Base-by-base conservation (phyloP, 2,888 invertebrate genomes). In the Glyphotaelius pellucidus region DNA sequence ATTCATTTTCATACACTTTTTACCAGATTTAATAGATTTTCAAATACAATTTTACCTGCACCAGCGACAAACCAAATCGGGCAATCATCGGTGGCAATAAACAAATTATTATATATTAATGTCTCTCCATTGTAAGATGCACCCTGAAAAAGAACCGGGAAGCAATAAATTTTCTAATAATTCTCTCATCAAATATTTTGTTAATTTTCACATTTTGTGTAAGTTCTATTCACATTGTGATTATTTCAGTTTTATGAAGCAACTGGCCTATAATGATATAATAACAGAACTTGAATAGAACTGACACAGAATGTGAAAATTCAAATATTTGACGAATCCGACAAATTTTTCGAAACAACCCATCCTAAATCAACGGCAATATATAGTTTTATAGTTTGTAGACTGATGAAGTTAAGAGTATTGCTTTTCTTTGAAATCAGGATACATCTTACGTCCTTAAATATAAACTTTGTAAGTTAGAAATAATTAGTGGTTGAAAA, bases 41-140 rank as follows among this genome's bases (percentile, higher is more conserved):
- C 52, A 67, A 35, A 42, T 25, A 86, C 85, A 86, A 35, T 19
- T 86, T 86, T 88, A 88, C 88, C 88, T 89, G 88, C 19, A 79
- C 79, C n/a, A 79, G 88, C 31, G 35, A n/a, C 25, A 87, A 87
- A 87, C 88, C 88, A 79, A 80, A 79, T 89, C 31, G 88, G 88
- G 88, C 88, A 89, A 89, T 89, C 88, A 89, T 89, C 88, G 12
- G 35, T 79, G 88, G 88, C 80, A 79, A 88, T 79, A 88, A n/a
- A 35, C 88, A 88, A 89, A 79, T n/a, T 38, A 67, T 38, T 38
- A 30, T 30, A 81, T 81, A 35, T 84, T 84, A 84, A 84, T 25
- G 25, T 67, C n/a, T 67, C 67, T 67, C 67, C n/a, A 25, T n/a
- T 67, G 67, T 67, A 25, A 25, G 25, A 67, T 67, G 67, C 67